phyloP scores from a whole-genome alignment of 2,113 vertebrate species.

The Bos taurus region DNA sequence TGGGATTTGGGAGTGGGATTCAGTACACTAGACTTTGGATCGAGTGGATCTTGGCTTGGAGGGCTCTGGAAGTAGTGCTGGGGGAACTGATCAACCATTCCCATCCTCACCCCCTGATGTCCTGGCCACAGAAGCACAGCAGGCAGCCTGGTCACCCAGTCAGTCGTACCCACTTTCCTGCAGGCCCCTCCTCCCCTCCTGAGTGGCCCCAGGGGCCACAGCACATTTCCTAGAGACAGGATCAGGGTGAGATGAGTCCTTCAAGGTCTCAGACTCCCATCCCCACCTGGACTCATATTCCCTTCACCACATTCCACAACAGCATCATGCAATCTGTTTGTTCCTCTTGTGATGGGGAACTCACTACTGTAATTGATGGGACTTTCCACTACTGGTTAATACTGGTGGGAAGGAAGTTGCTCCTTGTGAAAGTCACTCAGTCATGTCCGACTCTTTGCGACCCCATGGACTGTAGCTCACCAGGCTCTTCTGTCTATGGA shows the following conservation, averaged over 20 bases:
- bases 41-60: neutral
- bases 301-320: neutral
- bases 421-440: neutral
- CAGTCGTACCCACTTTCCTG: fast-evolving
- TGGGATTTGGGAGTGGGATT: neutral
- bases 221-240: neutral
- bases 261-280: neutral
- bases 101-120: neutral
- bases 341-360: neutral
- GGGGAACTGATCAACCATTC: neutral
- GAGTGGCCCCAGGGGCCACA: neutral
- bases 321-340: neutral
- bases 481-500: neutral
- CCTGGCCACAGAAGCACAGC: neutral
- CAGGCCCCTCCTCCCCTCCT: neutral
- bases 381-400: no score
- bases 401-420: neutral
- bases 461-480: neutral
- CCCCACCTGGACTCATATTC: neutral
- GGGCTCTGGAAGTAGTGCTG: neutral
- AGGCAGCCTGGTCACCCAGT: neutral
- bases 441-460: neutral
- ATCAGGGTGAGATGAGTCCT: neutral
- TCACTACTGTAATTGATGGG: neutral
- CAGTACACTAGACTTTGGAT: neutral